Base-by-base conservation (phyloP, 2,888 invertebrate genomes). In the Nomada hirtipes region DNA sequence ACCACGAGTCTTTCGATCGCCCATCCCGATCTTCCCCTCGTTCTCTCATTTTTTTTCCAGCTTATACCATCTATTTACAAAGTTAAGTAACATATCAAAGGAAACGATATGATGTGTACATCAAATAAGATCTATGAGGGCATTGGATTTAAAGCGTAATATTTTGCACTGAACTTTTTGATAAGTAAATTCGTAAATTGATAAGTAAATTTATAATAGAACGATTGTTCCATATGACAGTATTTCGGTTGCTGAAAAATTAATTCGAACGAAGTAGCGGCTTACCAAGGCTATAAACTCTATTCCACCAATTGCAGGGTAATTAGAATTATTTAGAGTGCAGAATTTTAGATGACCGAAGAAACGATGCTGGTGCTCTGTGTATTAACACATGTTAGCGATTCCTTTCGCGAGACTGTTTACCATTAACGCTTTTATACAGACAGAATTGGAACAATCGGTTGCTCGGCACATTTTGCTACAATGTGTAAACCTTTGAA, bases 271-370 rank as follows among this genome's bases (percentile, higher is more conserved):
- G 3, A n/a, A 7, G 4, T 10, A 15, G 42, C 20, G 26, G 61
- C 26, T 69, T 53, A 20, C 55, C 42, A 15, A 18, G 15, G 26
- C 50, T 52, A 65, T 59, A 50, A 70, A 76, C 60, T 47, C 23
- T 47, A 52, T 70, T 76, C 65, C 57, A 50, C 47, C 57, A 13
- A 26, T 15, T 13, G 47, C 52, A 26, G 36, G 23, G 36, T 65
- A 50, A 52, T 60, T 69, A 29, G 59, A 47, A 76, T 71, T 76
- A 65, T 76, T 79, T 76, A 64, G 29, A 26, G 53, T 11, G 15
- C 15, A 50, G 64, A 73, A 73, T 79, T 79, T 79, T 68, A 59
- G 78, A 68, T 77, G 61, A 15, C 23, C 60, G 70, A 81, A 73
- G 73, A 79, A 79, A 64, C 53, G 70, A 23, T 60, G 80, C 47